Conservation (phyloP, 2,797 vertebrate species). For the Atherinosoma microstoma region DNA sequence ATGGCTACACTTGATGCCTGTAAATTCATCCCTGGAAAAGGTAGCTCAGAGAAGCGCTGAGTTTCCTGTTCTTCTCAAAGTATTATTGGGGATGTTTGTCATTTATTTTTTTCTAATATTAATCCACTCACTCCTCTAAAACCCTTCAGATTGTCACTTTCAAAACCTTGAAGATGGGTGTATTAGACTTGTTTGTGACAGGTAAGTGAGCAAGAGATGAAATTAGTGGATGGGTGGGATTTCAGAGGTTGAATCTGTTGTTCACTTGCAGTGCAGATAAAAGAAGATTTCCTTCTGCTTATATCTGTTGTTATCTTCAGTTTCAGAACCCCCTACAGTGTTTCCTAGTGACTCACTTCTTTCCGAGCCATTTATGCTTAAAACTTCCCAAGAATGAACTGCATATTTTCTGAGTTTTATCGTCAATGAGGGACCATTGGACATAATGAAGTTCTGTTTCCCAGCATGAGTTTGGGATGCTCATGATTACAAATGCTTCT, state of each 20-base stretch:
- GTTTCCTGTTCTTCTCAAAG: slow-evolving; percentile 39
- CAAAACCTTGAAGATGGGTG: slow-evolving; percentile 20
- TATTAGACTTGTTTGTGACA: slow-evolving; percentile 32
- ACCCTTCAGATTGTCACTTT: slow-evolving; percentile 23
- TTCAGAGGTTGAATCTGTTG: slow-evolving; percentile 43
- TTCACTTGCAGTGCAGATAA: slow-evolving; percentile 34
- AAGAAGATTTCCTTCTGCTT: slow-evolving; percentile 37
- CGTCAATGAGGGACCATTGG: slow-evolving; percentile 75
- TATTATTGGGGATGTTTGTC: slow-evolving; percentile 16
- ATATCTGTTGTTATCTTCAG: slow-evolving; percentile 53
- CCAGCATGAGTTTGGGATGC: slow-evolving; percentile 74
- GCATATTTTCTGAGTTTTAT: slow-evolving; percentile 73
- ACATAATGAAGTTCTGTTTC: slow-evolving; percentile 82
- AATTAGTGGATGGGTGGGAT: slow-evolving; percentile 7
- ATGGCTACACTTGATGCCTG: slow-evolving; percentile 43
- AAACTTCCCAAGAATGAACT: slow-evolving; percentile 67
- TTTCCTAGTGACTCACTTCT: slow-evolving; percentile 69
- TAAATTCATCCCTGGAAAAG: slow-evolving; percentile 57
- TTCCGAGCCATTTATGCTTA: slow-evolving; percentile 68
- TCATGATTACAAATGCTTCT: slow-evolving; percentile 81
- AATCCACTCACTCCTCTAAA: slow-evolving; percentile 12
- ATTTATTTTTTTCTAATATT: slow-evolving; percentile 5
- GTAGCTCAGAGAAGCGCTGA: slow-evolving; percentile 16
- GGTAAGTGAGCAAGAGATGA: slow-evolving; percentile 48
- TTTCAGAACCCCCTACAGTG: slow-evolving; percentile 61